These are phyloP conservation scores for Tapirus indicus DNA, from an alignment of 2,797 vertebrate genomes.

Conservation along the genomic window DNA sequence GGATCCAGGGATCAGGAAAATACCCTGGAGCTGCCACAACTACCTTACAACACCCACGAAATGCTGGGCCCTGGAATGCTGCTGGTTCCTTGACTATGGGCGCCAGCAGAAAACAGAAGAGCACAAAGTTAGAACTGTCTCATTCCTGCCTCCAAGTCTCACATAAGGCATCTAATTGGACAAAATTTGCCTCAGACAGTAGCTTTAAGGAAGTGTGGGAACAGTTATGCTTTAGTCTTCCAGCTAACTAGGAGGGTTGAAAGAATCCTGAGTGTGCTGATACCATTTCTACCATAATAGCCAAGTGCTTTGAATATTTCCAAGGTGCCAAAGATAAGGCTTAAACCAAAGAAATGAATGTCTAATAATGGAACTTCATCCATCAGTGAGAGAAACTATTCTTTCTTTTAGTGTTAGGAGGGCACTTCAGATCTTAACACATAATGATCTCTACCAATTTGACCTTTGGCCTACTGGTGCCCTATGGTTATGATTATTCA, in stretches of 20 bases:
- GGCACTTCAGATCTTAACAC: background rate
- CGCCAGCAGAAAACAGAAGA: background rate
- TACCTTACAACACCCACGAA: background rate
- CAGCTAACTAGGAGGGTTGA: background rate
- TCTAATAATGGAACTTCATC: conserved; percentile 4
- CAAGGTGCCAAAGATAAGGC: background rate
- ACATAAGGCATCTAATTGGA: background rate
- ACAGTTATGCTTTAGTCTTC: background rate
- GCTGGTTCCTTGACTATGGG: background rate
- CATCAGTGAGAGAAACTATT: background rate
- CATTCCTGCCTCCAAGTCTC: background rate
- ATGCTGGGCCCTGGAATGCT: background rate
- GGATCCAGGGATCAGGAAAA: background rate
- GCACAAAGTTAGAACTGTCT: background rate
- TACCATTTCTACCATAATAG: background rate
- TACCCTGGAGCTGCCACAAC: background rate
- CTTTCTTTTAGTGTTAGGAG: background rate
- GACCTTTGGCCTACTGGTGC: background rate
- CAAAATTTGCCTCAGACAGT: background rate
- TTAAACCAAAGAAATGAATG: conserved; percentile 11
- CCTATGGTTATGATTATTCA: background rate
- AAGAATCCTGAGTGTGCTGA: background rate
- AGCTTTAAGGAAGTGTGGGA: background rate
- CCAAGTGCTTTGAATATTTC: conserved; percentile 13
- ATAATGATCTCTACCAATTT: background rate